These are phyloP conservation scores for Mesembrinibis cayennensis DNA, from an alignment of 2,113 vertebrate species.

Conservation along the genomic window DNA sequence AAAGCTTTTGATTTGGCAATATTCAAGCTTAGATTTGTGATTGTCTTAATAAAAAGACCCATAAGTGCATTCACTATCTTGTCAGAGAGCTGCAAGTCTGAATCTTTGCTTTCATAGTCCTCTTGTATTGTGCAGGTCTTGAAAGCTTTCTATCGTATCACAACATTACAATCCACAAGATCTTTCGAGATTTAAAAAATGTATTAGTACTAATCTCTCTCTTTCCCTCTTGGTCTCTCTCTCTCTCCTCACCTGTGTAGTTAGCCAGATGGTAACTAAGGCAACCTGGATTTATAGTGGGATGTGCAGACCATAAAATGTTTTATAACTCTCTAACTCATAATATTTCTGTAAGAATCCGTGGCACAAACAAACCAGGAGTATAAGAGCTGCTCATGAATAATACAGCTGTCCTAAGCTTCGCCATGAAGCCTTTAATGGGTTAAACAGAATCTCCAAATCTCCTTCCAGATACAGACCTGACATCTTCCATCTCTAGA, in stretches of 20 bases:
- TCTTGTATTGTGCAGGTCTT: background rate
- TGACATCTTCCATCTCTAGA: background rate
- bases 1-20: background rate
- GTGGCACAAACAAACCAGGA: background rate
- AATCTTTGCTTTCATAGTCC: background rate
- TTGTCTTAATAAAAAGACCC: background rate
- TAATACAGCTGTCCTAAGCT: background rate
- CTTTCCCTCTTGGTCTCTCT: background rate
- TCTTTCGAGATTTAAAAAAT: background rate
- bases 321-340: slow-evolving; percentile 1
- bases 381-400: background rate
- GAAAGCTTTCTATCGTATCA: background rate
- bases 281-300: background rate
- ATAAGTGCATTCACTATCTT: background rate
- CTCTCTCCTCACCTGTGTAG: slow-evolving; percentile 5
- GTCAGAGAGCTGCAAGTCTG: background rate
- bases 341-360: background rate
- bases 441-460: background rate
- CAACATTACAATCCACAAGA: background rate
- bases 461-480: background rate
- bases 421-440: background rate
- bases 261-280: slow-evolving; percentile 49
- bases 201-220: slow-evolving; percentile 2
- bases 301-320: background rate
- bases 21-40: background rate